Conservation (phyloP, 2,113 vertebrate species). For the Oxyruncus cristatus region DNA sequence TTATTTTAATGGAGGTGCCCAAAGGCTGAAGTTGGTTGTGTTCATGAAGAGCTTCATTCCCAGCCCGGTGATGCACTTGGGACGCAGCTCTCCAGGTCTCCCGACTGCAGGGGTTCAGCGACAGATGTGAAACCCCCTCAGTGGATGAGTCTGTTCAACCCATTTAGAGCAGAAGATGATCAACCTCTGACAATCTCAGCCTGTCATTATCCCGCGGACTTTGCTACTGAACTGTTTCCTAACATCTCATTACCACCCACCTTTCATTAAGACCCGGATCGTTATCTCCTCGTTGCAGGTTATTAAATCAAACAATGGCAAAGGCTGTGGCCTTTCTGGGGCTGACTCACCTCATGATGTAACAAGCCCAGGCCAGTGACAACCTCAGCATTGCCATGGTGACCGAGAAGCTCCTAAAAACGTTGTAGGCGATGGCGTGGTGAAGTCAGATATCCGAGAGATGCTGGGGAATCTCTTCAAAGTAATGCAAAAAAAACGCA, state of each 20-base stretch:
- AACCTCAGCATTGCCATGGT: neutral
- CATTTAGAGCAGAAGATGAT: neutral
- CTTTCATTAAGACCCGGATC: slow-evolving; percentile 35
- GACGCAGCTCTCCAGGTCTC: neutral
- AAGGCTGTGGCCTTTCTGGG: slow-evolving; percentile 7
- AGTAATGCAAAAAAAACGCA: neutral
- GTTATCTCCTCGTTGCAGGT: slow-evolving; percentile 37
- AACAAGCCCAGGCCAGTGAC: neutral
- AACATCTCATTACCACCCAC: slow-evolving; percentile 24
- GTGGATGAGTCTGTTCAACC: neutral
- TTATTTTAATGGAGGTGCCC: neutral
- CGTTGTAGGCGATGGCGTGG: neutral
- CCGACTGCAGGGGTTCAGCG: neutral
- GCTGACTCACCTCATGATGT: slow-evolving; percentile 28
- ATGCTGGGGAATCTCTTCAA: neutral
- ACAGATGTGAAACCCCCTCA: neutral
- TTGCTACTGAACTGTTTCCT: slow-evolving; percentile 4
- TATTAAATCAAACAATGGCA: slow-evolving; percentile 40
- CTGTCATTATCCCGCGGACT: neutral
- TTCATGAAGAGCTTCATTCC: neutral
- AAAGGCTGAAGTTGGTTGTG: neutral
- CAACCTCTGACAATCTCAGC: neutral
- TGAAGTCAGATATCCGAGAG: neutral
- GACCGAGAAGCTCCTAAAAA: neutral
- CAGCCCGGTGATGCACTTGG: neutral